These are phyloP conservation scores for Liparis tanakae DNA, from an alignment of 2,797 vertebrate species.

Conservation along the genomic window DNA sequence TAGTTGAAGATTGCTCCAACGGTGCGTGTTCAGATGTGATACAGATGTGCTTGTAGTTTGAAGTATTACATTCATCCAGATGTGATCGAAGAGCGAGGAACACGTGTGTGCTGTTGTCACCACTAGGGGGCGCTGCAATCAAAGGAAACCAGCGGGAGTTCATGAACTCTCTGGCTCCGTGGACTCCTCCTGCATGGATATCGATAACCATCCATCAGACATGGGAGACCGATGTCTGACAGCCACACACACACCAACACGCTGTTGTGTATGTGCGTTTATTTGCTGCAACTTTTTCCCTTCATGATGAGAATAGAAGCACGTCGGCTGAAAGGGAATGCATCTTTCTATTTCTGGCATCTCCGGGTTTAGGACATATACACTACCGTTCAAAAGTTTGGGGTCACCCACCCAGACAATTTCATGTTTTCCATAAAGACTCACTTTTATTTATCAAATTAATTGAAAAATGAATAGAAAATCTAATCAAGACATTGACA, in stretches of 20 bases:
- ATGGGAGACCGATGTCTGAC: slow-evolving; percentile 22
- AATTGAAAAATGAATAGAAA: no score
- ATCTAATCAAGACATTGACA: no score
- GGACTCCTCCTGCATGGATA: not conserved
- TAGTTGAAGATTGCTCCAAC: slow-evolving; percentile 1
- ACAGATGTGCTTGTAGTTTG: slow-evolving; percentile 25
- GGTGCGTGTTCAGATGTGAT: not conserved
- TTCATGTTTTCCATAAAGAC: no score
- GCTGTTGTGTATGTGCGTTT: slow-evolving; percentile 18
- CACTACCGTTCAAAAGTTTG: no score
- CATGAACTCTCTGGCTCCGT: not conserved
- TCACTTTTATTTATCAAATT: no score
- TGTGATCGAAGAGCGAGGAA: slow-evolving; percentile 4
- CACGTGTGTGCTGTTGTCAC: not conserved
- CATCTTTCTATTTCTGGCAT: slow-evolving; percentile 26
- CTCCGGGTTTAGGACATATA: slow-evolving; percentile 17
- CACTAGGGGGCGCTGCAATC: slow-evolving; percentile 58
- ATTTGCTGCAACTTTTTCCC: slow-evolving; percentile 18
- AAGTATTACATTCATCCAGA: slow-evolving; percentile 5
- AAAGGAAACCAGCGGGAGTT: slow-evolving; percentile 33
- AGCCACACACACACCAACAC: slow-evolving; percentile 25
- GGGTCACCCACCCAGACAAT: no score
- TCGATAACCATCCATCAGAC: slow-evolving; percentile 17
- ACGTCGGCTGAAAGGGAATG: slow-evolving; percentile 9
- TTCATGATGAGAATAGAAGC: not conserved